These are phyloP conservation scores for Xanthia togata DNA, from an alignment of 2,888 invertebrate species.

Conservation along the genomic window DNA sequence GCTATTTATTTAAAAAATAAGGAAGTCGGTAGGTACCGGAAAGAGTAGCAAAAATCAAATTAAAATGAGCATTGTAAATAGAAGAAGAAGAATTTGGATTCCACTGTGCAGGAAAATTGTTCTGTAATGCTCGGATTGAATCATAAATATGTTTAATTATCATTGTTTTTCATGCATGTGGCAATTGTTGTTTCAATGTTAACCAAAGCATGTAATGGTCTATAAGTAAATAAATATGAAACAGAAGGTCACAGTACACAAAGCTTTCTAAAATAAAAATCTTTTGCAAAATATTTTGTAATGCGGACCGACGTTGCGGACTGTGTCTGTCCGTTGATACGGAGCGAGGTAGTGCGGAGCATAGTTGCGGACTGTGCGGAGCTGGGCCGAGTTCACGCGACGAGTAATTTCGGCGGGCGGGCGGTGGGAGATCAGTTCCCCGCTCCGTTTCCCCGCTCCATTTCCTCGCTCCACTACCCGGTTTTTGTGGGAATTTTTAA, in stretches of 20 bases:
- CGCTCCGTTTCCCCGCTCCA: too few species aligned
- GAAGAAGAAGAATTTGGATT: background rate
- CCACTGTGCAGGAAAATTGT: background rate
- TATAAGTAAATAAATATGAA: too few species aligned
- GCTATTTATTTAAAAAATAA: background rate
- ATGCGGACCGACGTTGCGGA: too few species aligned
- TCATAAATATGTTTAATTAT: background rate
- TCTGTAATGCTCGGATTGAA: background rate
- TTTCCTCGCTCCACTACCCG: too few species aligned
- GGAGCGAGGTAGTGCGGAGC: too few species aligned
- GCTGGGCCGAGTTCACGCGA: too few species aligned
- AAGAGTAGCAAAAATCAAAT: background rate
- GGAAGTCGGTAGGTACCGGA: background rate
- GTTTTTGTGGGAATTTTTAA: too few species aligned
- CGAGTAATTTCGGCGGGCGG: too few species aligned
- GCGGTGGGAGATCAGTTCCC: too few species aligned
- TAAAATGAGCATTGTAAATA: background rate
- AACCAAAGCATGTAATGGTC: background rate
- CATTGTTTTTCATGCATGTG: background rate
- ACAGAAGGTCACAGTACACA: background rate
- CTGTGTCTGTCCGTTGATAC: too few species aligned
- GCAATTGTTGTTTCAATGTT: background rate
- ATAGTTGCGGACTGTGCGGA: too few species aligned
- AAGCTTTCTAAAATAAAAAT: background rate
- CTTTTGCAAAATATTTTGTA: background rate